Evolutionary conservation across 2,797 vertebrate species (phyloP).

Genomic region (Silurus lanzhouensis): DNA sequence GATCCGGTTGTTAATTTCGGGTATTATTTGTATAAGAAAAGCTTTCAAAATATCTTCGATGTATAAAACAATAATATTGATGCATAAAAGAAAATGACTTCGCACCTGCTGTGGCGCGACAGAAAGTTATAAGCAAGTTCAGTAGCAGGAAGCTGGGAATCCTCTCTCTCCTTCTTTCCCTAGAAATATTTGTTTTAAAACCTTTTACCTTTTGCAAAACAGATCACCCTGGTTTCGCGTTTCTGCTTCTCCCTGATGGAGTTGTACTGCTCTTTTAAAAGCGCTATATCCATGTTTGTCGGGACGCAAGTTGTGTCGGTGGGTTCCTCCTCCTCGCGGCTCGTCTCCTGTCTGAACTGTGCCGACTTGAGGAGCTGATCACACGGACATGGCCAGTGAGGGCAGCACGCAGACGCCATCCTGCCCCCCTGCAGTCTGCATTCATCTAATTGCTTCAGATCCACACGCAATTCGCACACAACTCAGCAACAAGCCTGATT

Average conservation of each 20-base stretch:
- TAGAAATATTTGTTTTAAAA: too few relatives aligned
- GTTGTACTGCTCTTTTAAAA: conserved; percentile 74
- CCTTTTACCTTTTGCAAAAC: conserved; percentile 74
- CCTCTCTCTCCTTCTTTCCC: not conserved
- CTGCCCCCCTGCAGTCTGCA: conserved; percentile 45
- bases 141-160: not conserved
- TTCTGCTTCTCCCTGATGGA: conserved; percentile 75
- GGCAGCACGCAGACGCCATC: conserved; percentile 66
- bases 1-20: not conserved
- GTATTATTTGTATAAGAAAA: not conserved
- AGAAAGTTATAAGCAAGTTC: not conserved
- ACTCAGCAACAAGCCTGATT: conserved; percentile 24
- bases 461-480: not conserved
- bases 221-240: conserved; percentile 69
- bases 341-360: conserved; percentile 65
- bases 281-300: conserved; percentile 74
- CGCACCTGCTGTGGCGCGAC: not conserved
- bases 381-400: conserved; percentile 67
- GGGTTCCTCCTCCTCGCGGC: conserved; percentile 58
- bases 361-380: conserved; percentile 68
- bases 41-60: too few relatives aligned
- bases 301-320: conserved; percentile 55
- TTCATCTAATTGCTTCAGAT: not conserved
- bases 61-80: not conserved
- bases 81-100: not conserved